Percentiles rank a stretch among this genome's conserved stretches.
Evolutionary conservation across 2,113 vertebrate species (phyloP).

Genomic region (Haplotaxodon microlepis): DNA sequence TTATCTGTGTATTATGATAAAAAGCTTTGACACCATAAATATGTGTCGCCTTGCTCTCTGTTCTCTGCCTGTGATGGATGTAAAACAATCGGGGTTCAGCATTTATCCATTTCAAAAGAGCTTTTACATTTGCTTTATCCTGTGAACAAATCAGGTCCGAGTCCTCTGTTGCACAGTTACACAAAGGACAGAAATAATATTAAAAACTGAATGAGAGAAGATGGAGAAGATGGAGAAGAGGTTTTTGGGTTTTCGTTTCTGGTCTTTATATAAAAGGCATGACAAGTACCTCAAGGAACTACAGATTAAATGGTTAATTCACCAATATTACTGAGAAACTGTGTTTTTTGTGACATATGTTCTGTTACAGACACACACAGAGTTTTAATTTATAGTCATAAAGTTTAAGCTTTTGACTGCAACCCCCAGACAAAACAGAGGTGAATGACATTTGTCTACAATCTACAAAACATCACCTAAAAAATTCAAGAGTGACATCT

Average conservation of each 20-base stretch:
- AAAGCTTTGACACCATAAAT: slow-evolving; percentile 10
- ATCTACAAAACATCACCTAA: neutral
- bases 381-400: neutral
- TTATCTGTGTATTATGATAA: neutral
- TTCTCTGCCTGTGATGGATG: neutral
- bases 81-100: neutral
- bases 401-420: neutral
- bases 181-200: neutral
- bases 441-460: neutral
- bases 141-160: neutral
- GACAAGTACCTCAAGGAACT: neutral
- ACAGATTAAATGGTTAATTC: neutral
- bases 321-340: neutral
- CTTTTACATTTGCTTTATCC: neutral
- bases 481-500: neutral
- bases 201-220: neutral
- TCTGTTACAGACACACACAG: neutral
- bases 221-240: no score
- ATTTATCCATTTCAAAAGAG: slow-evolving; percentile 5
- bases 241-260: neutral
- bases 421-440: neutral
- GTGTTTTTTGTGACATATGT: neutral
- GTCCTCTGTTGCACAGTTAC: neutral
- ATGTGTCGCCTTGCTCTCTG: neutral
- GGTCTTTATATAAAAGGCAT: neutral